Evolutionary conservation across 1,140 invertebrate genomes (phyloP).

Genomic region (Mycetomoellerius zeteki): DNA sequence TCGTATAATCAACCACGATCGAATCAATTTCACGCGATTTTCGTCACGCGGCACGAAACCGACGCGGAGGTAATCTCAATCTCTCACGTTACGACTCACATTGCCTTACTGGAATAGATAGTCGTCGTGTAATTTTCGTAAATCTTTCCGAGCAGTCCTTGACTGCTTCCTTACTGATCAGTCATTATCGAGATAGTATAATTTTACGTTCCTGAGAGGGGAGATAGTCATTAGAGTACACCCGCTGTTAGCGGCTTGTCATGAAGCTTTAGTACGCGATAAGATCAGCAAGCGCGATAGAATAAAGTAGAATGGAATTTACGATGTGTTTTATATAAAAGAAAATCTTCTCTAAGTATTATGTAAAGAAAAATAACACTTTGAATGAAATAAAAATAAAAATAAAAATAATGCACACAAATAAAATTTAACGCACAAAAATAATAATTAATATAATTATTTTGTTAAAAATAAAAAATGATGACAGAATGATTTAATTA

Average conservation of each 20-base stretch:
- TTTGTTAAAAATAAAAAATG: background rate
- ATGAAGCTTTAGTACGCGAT: slow-evolving; percentile 29
- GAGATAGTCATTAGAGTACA: slow-evolving; percentile 40
- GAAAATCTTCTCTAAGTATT: background rate
- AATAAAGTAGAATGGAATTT: slow-evolving; percentile 25
- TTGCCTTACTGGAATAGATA: slow-evolving; percentile 10
- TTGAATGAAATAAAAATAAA: background rate
- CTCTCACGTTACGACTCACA: slow-evolving; percentile 6
- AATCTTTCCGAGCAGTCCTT: slow-evolving; percentile 27
- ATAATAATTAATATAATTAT: background rate
- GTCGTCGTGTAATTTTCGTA: slow-evolving; percentile 35
- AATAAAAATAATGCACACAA: background rate
- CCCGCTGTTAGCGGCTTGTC: slow-evolving; percentile 37
- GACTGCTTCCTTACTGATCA: slow-evolving; percentile 47
- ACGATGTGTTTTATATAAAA: background rate
- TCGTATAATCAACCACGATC: slow-evolving; percentile 36
- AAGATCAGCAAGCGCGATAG: slow-evolving; percentile 30
- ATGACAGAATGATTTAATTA: background rate
- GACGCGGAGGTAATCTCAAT: background rate
- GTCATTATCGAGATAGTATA: slow-evolving; percentile 44
- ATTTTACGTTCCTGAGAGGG: slow-evolving; percentile 28
- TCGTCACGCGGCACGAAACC: slow-evolving; percentile 33
- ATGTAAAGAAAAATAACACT: background rate
- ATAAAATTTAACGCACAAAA: background rate
- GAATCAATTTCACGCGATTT: slow-evolving; percentile 43